A percentile compares a stretch with the other conserved stretches of the same genome.
Evolutionary conservation across 1,140 invertebrate species (phyloP).

Genomic region (Grapholita molesta): DNA sequence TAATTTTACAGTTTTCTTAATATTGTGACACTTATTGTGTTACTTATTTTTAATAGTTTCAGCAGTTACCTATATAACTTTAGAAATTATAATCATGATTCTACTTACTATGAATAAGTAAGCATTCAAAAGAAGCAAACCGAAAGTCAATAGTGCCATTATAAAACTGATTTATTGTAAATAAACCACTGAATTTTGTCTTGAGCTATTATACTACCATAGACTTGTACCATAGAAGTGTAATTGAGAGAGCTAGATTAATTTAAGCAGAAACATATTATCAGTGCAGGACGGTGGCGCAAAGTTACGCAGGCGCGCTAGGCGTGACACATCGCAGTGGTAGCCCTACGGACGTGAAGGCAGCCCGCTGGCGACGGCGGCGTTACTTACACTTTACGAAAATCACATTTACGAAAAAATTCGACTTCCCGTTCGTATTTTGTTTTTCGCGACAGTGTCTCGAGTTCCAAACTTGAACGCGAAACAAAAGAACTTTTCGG

Average conservation of each 20-base stretch:
- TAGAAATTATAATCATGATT: no score
- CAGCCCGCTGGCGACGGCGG: slow-evolving; percentile 35
- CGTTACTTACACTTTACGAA: slow-evolving; percentile 16
- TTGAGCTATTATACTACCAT: slow-evolving; percentile 20
- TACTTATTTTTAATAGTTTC: no score
- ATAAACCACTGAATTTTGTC: background rate
- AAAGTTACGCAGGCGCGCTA: slow-evolving; percentile 66
- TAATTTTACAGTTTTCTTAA: no score
- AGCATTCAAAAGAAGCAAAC: no score
- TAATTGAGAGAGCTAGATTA: slow-evolving; percentile 69
- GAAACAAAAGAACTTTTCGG: background rate
- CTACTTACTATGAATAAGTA: no score
- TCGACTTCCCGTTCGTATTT: background rate
- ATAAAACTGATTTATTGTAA: background rate
- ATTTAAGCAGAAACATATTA: slow-evolving; percentile 72
- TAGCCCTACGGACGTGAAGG: slow-evolving; percentile 42
- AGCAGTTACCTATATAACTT: no score
- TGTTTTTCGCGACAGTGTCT: slow-evolving; percentile 9
- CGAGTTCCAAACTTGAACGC: slow-evolving; percentile 8
- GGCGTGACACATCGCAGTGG: slow-evolving; percentile 52
- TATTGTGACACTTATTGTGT: no score
- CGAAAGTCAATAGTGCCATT: background rate
- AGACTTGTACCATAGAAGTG: slow-evolving; percentile 45
- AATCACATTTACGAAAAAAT: slow-evolving; percentile 3
- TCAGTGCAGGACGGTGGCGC: slow-evolving; percentile 58